Evolutionary conservation across 2,888 invertebrate species (phyloP), one percentile per base, ranked within the genome.

Genomic region (Pollenia angustigena): DNA sequence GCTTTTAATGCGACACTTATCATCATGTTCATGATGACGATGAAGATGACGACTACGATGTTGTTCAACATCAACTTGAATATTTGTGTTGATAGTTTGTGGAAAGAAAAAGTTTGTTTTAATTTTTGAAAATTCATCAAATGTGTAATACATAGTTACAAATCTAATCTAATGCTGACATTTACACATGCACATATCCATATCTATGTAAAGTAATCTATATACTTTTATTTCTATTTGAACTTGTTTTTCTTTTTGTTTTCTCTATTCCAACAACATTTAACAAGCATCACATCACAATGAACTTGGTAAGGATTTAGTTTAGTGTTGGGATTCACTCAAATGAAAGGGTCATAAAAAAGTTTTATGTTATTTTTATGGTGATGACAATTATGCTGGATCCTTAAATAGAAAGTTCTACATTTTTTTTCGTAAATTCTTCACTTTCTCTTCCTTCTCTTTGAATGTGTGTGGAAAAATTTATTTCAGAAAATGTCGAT

Each of bases 291-390:
- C 69, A 80, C 76, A 82, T 69, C 74, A 64, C 48, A 68, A 72
- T 74, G 84, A 62, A 84, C 72, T 81, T 56, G 69, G 40, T 52
- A 66, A 62, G 56, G 18, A 74, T 62, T 81, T 68, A 68, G 48
- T 76, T 81, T 68, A 68, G 48, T 76, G 58, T 66, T 68, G 69
- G 84, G 76, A 87, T 87, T 76, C 84, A 87, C 68, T 84, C 78
- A 74, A 78, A 62, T 87, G 81, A 81, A 84, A 87, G 83, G 83
- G 84, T 81, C 87, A 87, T 89, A 91, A 91, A 91, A 82, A 88
- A 89, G 90, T 91, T 91, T 90, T 90, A 90, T 90, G 89, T 90
- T 88, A 89, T 90, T 84, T 91, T 90, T 91, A 91, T 91, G 91
- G 88, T 90, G 90, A 90, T 90, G 91, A 91, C 90, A 90, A 91